Base-by-base conservation (phyloP, 1,140 invertebrate species). In the Linepithema humile region DNA sequence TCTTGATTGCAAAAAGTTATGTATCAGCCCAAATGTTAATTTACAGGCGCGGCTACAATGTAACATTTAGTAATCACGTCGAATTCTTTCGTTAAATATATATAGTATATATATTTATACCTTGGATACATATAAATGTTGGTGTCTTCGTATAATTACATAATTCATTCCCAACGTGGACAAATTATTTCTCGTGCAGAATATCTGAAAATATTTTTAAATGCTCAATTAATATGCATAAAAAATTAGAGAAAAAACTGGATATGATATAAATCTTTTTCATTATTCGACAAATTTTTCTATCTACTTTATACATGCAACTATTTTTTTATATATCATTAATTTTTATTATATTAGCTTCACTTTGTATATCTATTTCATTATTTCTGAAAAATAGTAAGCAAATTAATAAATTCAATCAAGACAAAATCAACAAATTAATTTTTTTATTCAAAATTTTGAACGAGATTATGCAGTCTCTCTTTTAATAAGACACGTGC, bases 51-150 rank as follows among this genome's bases (percentile, higher is more conserved):
- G 40, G 23, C 62, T 29, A 53, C 62, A 55, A 82, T 67, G 45
- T 67, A 73, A 38, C 50, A 86, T 87, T 87, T 77, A 29, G 12
- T 20, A 48, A 77, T 65, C 29, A 1, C n/a, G 0, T 43, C n/a
- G 57, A 48, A 50, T 38, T 65, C 35, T 4, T 60, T 35, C 29
- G 45, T 7, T 7, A 26, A 15, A 12, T n/a, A n/a, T n/a, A n/a
- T n/a, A n/a, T n/a, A n/a, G n/a, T n/a, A n/a, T n/a, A n/a, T n/a
- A n/a, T n/a, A n/a, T n/a, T n/a, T n/a, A n/a, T n/a, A n/a, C n/a
- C n/a, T n/a, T 45, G 2, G 23, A 20, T 17, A 59, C 6, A 23
- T 2, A 15, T 53, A n/a, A n/a, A n/a, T 35, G 29, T 17, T n/a
- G 12, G 5, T 5, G 17, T 20, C 15, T 20, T 7, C 32, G 26